These are phyloP conservation scores for Catharus bicknelli DNA, from an alignment of 2,113 vertebrate genomes.

Conservation along the genomic window DNA sequence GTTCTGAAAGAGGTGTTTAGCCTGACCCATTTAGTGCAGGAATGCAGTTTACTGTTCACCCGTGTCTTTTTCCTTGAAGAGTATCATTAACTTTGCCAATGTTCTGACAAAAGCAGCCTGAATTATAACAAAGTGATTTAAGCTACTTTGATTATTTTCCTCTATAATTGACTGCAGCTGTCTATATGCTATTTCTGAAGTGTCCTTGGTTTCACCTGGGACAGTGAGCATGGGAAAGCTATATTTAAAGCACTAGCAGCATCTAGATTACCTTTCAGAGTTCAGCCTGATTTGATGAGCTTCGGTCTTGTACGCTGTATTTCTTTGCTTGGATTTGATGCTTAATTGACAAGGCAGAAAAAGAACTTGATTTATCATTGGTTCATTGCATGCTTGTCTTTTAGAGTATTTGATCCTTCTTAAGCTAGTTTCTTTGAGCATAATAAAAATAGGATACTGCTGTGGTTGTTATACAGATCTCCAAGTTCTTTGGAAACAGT, in stretches of 20 bases:
- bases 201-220: slow-evolving; percentile 64
- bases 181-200: slow-evolving; percentile 61
- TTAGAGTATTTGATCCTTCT: background rate
- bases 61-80: background rate
- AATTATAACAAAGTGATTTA: slow-evolving; percentile 34
- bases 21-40: background rate
- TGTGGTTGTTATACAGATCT: background rate
- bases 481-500: background rate
- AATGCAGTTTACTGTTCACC: background rate
- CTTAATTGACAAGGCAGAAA: background rate
- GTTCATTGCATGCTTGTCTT: background rate
- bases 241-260: slow-evolving; percentile 29
- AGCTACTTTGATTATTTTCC: slow-evolving; percentile 40
- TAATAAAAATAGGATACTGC: background rate
- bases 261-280: slow-evolving; percentile 33
- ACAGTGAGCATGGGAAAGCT: slow-evolving; percentile 36
- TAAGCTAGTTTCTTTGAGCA: background rate
- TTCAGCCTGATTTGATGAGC: background rate
- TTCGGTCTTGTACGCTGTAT: background rate
- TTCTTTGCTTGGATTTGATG: background rate
- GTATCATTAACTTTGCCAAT: background rate
- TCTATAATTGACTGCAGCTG: slow-evolving; percentile 50
- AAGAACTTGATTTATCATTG: background rate
- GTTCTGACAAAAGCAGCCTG: slow-evolving; percentile 17
- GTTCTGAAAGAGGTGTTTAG: background rate